Evolutionary conservation across 2,113 vertebrate genomes (phyloP), one percentile per base, ranked within the genome.

Genomic region (Cryptotis parvus): DNA sequence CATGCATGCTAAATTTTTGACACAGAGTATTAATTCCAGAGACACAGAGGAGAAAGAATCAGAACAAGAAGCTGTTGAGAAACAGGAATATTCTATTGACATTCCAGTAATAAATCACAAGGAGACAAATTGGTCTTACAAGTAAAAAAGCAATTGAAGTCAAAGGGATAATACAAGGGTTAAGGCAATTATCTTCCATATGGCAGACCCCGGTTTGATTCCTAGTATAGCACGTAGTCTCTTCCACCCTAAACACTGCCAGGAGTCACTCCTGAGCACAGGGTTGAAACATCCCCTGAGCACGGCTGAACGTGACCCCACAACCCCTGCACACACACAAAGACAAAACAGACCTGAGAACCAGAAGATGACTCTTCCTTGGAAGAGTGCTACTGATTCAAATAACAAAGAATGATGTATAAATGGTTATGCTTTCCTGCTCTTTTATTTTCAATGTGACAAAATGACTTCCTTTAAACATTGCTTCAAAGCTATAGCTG

Each of bases 341-440:
- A 18, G 3, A 3, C 20, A 58, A 58, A 58, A 58, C 20, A 22
- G 24, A 58, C 55, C 55, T 94, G 97, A 95, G 96, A 96, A 98
- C 97, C 97, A 98, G 98, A 98, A 98, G 96, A 95, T 96, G 90
- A 98, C 98, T 98, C 96, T 58, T 98, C 97, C 96, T 97, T 97
- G 97, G 97, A 98, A 98, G 97, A 96, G 91, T 82, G 89, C 95
- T 98, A 98, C 98, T 98, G 98, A 99, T 98, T 99, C 98, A 84
- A 98, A 97, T 98, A 98, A 97, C 97, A 96, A 97, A 92, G 95
- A 95, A 73, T 65, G 52, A 91, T 84, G 73, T 92, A 94, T 93
- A 95, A 96, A 94, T 97, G 68, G 90, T 97, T 97, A 98, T 98
- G 93, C 74, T 41, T 92, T 79, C 93, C 84, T 92, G 89, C 45